Percentiles rank a stretch among this genome's conserved stretches.
These are phyloP conservation scores for Schizopygopsis malacanthus DNA, from an alignment of 2,797 vertebrate species.

Conservation along the genomic window DNA sequence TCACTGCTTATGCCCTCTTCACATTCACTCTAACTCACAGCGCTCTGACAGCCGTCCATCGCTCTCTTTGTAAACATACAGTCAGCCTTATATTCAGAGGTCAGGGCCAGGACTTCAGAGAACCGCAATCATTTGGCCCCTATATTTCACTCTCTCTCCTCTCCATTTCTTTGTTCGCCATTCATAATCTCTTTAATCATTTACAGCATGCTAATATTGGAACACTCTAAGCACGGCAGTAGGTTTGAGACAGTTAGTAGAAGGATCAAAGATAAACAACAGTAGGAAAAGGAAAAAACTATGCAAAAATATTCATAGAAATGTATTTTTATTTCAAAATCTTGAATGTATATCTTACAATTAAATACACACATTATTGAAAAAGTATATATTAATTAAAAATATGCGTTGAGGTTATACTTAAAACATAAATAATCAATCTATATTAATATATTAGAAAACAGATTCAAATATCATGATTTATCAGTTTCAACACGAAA, in stretches of 20 bases:
- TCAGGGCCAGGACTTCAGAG: conserved; percentile 48
- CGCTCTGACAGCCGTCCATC: conserved; percentile 53
- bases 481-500: not conserved
- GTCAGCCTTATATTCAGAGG: conserved; percentile 52
- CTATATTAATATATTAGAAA: not conserved
- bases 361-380: not conserved
- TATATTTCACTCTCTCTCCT: not conserved
- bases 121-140: conserved; percentile 38
- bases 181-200: conserved; percentile 35
- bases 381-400: not conserved
- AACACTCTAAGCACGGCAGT: not conserved
- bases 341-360: not conserved
- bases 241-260: not conserved
- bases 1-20: conserved; percentile 59
- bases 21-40: conserved; percentile 51
- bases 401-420: not conserved
- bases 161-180: conserved; percentile 2
- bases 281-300: not conserved
- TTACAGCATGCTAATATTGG: conserved; percentile 17
- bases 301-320: not conserved
- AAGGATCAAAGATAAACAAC: not conserved
- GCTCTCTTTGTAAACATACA: conserved; percentile 62
- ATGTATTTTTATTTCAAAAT: not conserved
- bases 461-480: not conserved
- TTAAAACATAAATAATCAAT: not conserved